Conservation (phyloP, 2,113 vertebrate genomes). For the Oxyruncus cristatus region DNA sequence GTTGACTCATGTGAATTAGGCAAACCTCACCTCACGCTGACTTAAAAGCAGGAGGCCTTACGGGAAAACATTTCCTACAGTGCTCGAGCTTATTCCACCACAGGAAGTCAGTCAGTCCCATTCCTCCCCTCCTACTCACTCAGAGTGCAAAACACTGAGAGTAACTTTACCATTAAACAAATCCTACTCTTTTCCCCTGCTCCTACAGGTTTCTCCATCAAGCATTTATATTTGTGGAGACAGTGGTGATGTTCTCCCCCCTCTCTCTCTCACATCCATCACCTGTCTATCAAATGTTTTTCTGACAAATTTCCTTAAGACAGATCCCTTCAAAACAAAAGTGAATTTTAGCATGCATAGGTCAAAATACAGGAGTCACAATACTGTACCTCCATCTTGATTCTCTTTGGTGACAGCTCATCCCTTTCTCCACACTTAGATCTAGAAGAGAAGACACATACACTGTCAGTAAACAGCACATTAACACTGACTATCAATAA, state of each 20-base stretch:
- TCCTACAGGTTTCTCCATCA: conserved; percentile 3
- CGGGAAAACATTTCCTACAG: neutral
- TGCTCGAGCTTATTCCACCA: neutral
- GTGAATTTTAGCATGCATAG: neutral
- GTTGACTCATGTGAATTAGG: neutral
- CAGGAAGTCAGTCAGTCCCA: neutral
- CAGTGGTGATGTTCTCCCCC: neutral
- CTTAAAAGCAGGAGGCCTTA: neutral
- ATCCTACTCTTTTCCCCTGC: conserved; percentile 27
- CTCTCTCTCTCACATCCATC: neutral
- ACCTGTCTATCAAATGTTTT: conserved; percentile 26
- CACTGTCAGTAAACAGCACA: neutral
- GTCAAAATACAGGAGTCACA: conserved; percentile 5
- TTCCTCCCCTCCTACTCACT: neutral
- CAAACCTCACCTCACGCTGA: neutral
- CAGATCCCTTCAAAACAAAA: conserved; percentile 18
- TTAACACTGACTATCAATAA: neutral
- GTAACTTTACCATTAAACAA: neutral
- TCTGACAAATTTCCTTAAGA: neutral
- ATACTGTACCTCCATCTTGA: conserved; percentile 89
- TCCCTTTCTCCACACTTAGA: conserved; percentile 91
- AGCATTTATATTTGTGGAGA: neutral
- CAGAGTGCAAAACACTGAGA: neutral
- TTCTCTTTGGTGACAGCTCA: conserved; percentile 93
- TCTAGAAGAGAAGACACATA: conserved; percentile 68